phyloP scores from a whole-genome alignment of 2,888 invertebrate genomes.

The Slavum lentiscoides region DNA sequence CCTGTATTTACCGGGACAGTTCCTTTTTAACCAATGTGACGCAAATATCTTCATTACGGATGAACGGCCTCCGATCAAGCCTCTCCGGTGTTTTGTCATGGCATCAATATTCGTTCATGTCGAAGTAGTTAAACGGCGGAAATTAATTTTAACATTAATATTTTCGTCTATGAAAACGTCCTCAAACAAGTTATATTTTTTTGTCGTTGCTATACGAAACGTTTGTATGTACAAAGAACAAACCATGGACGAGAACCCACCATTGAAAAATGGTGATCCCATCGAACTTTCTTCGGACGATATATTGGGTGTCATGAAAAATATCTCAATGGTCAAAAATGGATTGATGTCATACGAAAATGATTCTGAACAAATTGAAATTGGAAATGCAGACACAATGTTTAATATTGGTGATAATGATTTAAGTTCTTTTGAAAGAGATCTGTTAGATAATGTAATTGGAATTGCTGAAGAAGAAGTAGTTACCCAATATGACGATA shows the following conservation, averaged over 20 bases:
- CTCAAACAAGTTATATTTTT: constrained; percentile 2
- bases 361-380: constrained; percentile 46
- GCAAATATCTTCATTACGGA: constrained; percentile 38
- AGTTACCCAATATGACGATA: constrained; percentile 50
- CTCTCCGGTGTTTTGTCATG: constrained; percentile 48
- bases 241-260: constrained; percentile 47
- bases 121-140: constrained; percentile 27
- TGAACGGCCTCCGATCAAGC: constrained; percentile 41
- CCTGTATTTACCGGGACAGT: neutral
- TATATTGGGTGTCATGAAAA: constrained; percentile 46
- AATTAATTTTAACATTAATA: constrained; percentile 24
- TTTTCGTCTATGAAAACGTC: constrained; percentile 43
- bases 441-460: constrained; percentile 51
- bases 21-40: constrained; percentile 22
- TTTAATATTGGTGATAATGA: constrained; percentile 48
- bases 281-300: constrained; percentile 43
- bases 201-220: constrained; percentile 22
- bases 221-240: constrained; percentile 34
- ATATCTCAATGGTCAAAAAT: constrained; percentile 45
- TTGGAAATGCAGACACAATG: constrained; percentile 44
- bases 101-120: constrained; percentile 41
- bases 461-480: constrained; percentile 53
- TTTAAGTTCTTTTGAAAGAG: constrained; percentile 48
- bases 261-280: constrained; percentile 37
- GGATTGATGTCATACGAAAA: constrained; percentile 48